Evolutionary conservation across 2,113 vertebrate genomes (phyloP), one percentile per base, ranked within the genome.

Genomic region (Chlamydotis undulata): DNA sequence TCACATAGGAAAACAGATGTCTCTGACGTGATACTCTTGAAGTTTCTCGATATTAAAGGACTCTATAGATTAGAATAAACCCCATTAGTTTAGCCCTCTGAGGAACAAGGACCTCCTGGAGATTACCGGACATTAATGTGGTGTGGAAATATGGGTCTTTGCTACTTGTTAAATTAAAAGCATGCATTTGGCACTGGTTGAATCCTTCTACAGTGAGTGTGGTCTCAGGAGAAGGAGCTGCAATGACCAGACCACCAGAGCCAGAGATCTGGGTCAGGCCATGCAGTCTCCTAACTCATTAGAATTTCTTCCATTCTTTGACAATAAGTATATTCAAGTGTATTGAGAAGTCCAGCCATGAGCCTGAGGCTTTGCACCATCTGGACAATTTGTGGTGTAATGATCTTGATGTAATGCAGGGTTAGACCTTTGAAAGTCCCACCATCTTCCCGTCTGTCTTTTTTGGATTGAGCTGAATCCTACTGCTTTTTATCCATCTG

Each of bases 391-490:
- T 97, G 94, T 92, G 96, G 89, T 91, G 91, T 91, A 95, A 96
- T 93, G 94, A 85, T 96, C 96, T 93, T 94, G 92, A 94, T 96
- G 96, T 97, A 96, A 97, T 94, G 89, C 93, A 96, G 84, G 64
- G 92, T 95, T 94, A 97, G 95, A 94, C 78, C 95, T 96, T 49
- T 94, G 78, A 68, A 95, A 94, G 84, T 87, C 81, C n/a, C 70
- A 89, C 93, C 81, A 93, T 89, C 84, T 89, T 92, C 89, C 95
- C 93, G 23, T 96, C 94, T 97, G 96, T 93, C 95, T 89, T 73
- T 93, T 91, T 92, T 94, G 77, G 92, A 93, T 22, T 92, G 59
- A 93, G 59, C 37, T 93, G 87, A 83, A 82, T 84, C 94, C 93
- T 91, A 91, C 83, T 94, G 95, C n/a, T 89, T 93, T 94, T 89